Evolutionary conservation across 2,113 vertebrate species (phyloP), one percentile per base, ranked within the genome.

Genomic region (Desmodus rotundus): DNA sequence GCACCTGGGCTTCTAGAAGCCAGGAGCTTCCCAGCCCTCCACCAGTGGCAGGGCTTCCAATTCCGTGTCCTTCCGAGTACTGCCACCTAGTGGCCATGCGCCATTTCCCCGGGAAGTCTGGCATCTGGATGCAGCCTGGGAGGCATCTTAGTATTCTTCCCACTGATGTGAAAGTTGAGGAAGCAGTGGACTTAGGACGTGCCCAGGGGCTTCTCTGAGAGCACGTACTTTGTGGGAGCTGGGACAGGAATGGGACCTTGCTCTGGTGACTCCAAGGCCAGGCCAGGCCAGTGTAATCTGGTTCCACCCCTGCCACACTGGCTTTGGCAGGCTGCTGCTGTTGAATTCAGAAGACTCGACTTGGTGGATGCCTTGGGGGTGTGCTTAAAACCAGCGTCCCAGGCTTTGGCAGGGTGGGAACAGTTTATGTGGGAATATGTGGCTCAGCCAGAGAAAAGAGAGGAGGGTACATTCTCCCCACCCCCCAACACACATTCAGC

Each of bases 31-130:
- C 4, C 28, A 89, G n/a, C 19, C 11, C 43, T 43, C 8, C 3
- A 3, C 10, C 33, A 7, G 33, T 1, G 5, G 4, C 74, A 2
- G 7, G 6, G 72, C 11, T 38, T 73, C 13, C 28, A 3, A 38
- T 16, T 15, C n/a, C 0, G 16, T 86, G 58, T 43, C 77, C 28
- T 96, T 97, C 95, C 82, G 47, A 33, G 14, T 31, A 78, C 85
- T 95, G 95, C 96, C 97, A 97, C 85, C 97, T 96, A 96, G 95
- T 91, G 97, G 87, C 76, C 81, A 14, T 0, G 3, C 10, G 33
- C 54, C 0, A 2, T 26, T 93, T 88, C 58, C 61, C 50, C 9
- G 52, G 54, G 24, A 41, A 68, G 36, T 6, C 52, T 11, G 20
- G 43, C 78, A 19, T 24, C 45, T 19, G 41, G 31, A 38, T 2